These are phyloP conservation scores for Cyphotilapia sp. DNA, from an alignment of 2,113 vertebrate genomes.

Conservation along the genomic window DNA sequence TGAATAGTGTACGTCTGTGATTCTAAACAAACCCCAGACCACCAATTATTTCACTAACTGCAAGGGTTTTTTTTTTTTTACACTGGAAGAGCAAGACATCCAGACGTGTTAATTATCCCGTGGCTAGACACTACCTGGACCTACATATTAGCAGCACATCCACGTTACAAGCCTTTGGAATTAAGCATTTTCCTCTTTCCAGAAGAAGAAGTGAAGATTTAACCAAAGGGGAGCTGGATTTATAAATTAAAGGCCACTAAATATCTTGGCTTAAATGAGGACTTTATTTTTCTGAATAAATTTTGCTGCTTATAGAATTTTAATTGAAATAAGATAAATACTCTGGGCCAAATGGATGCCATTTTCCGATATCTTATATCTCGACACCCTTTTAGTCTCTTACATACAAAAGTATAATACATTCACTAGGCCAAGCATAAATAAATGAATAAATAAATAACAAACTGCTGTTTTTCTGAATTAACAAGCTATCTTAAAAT, in stretches of 20 bases:
- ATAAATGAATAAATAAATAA: neutral
- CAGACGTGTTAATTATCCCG: neutral
- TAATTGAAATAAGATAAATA: neutral
- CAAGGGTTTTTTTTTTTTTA: fast-evolving
- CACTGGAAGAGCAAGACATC: neutral
- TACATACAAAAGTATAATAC: neutral
- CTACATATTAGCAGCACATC: neutral
- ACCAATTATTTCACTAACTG: neutral
- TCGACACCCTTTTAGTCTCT: neutral
- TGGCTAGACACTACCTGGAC: neutral
- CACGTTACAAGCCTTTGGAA: neutral
- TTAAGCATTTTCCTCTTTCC: neutral
- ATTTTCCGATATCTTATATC: neutral
- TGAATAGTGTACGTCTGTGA: neutral
- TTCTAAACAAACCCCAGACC: neutral
- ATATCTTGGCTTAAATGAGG: neutral
- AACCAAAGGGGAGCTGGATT: neutral
- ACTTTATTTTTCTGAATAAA: neutral
- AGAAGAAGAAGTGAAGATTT: neutral
- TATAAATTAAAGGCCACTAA: neutral
- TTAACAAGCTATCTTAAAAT: neutral
- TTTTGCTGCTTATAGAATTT: neutral
- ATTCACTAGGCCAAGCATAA: neutral
- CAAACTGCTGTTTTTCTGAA: neutral
- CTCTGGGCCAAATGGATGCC: neutral